These are phyloP conservation scores for Choristoneura fumiferana DNA, from an alignment of 1,140 invertebrate species.

Conservation along the genomic window DNA sequence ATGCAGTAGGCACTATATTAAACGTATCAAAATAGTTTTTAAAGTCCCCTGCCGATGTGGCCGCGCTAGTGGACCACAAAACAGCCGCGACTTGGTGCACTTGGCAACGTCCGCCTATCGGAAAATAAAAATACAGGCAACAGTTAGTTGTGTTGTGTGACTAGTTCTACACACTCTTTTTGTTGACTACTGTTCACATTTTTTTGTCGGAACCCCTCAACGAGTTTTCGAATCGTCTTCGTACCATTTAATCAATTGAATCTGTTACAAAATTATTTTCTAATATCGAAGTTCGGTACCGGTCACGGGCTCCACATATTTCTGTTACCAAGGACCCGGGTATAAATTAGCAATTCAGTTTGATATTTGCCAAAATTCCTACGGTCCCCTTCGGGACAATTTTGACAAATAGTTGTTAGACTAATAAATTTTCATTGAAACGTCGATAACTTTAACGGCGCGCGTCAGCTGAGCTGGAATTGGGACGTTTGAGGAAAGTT, in stretches of 20 bases:
- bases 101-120: conserved; percentile 57
- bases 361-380: conserved; percentile 64
- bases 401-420: conserved; percentile 74
- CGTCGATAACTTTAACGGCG: conserved; percentile 52
- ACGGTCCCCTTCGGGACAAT: conserved; percentile 58
- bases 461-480: conserved; percentile 52
- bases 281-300: conserved; percentile 24
- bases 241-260: conserved; percentile 20
- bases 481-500: conserved; percentile 62
- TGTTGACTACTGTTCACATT: not conserved
- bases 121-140: conserved; percentile 68
- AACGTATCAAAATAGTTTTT: conserved; percentile 55
- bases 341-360: conserved; percentile 63
- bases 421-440: conserved; percentile 75
- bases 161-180: not conserved
- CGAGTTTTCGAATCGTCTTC: not conserved
- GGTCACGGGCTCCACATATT: conserved; percentile 38
- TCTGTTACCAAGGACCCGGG: conserved; percentile 43
- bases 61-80: conserved; percentile 33
- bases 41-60: conserved; percentile 38
- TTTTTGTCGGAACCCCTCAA: not conserved
- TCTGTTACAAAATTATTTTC: conserved; percentile 22
- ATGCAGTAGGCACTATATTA: conserved; percentile 58
- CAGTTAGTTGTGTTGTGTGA: conserved; percentile 57
- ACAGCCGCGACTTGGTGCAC: conserved; percentile 33